phyloP scores from a whole-genome alignment of 2,797 vertebrate species.

The Geotria australis region DNA sequence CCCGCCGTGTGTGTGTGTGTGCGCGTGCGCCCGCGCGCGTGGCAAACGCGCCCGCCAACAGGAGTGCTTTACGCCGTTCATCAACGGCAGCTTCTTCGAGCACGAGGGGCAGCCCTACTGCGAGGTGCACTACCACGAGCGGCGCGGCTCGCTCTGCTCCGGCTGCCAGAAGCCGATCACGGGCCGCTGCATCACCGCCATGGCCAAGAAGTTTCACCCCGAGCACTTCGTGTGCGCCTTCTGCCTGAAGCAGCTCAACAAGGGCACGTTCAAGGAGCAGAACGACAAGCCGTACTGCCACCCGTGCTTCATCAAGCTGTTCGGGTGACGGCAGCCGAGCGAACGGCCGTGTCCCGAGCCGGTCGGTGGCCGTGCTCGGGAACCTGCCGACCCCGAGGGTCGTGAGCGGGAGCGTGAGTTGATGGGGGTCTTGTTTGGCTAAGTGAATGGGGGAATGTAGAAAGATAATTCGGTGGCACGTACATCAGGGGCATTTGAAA shows the following conservation, averaged over 20 bases:
- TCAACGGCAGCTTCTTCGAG: conserved; percentile 94
- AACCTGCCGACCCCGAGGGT: no score
- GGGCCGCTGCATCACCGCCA: conserved; percentile 86
- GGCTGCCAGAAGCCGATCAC: conserved; percentile 98
- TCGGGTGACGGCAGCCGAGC: conserved; percentile 25
- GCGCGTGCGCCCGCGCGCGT: no score
- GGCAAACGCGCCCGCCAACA: conserved; percentile 7
- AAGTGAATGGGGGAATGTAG: no score
- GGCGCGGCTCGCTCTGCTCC: conserved; percentile 69
- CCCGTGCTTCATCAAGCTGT: conserved; percentile 87
- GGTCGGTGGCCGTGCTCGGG: no score
- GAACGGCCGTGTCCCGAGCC: no score
- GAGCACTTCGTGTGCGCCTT: conserved; percentile 98
- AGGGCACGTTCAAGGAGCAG: conserved; percentile 98
- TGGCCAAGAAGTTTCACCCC: conserved; percentile 90
- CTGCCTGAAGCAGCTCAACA: conserved; percentile 96
- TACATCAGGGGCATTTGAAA: no score
- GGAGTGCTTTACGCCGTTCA: conserved; percentile 87
- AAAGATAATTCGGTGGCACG: no score
- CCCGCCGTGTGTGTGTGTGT: no score
- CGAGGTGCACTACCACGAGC: conserved; percentile 88
- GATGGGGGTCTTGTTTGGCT: no score
- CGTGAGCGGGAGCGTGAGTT: no score
- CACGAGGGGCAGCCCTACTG: conserved; percentile 90
- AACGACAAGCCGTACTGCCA: conserved; percentile 98